Base-by-base conservation (phyloP, 2,888 invertebrate species). In the Linyphia triangularis region DNA sequence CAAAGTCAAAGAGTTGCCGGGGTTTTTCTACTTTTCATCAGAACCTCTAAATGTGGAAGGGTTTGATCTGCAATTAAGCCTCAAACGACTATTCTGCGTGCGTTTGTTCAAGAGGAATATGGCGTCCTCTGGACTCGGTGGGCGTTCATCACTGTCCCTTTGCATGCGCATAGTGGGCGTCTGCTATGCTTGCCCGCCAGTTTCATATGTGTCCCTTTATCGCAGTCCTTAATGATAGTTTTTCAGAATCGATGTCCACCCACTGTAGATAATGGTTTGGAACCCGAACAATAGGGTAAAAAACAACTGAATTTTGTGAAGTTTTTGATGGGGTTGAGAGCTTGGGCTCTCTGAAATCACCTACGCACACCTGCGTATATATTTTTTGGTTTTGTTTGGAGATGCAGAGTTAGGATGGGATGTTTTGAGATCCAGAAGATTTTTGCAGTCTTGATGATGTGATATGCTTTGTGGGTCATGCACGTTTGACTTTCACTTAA, bases 241-340 rank as follows among this genome's bases (percentile, higher is more conserved):
- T 73, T 73, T 59, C 73, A 19, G 37, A 77, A 77, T 77, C 77
- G 77, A 77, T 77, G 77, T 77, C 77, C 77, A 77, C 77, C 77
- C 77, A 63, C 59, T 19, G 22, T 57, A 24, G 77, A 4, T 24
- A 61, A 57, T 59, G 9, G 28, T 24, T n/a, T 33, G 37, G 61
- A 63, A 16, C 28, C 9, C 22, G 30, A 10, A 30, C 24, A 77
- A 70, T 70, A n/a, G 43, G 43, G 24, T 24, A 26, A 43, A 16
- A 33, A 24, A 19, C 9, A 43, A 13, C 13, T 26, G 16, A 37
- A 1, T 6, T n/a, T 51, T 51, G n/a, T 51, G 43, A 43, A 43
- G 43, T 43, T 43, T 4, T 16, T 43, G 43, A 9, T 10, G 43
- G 43, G 16, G 16, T 16, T 3, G 43, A 43, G 43, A 51, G 51